Conservation (phyloP, 2,113 vertebrate species). For the Hyaena hyaena region DNA sequence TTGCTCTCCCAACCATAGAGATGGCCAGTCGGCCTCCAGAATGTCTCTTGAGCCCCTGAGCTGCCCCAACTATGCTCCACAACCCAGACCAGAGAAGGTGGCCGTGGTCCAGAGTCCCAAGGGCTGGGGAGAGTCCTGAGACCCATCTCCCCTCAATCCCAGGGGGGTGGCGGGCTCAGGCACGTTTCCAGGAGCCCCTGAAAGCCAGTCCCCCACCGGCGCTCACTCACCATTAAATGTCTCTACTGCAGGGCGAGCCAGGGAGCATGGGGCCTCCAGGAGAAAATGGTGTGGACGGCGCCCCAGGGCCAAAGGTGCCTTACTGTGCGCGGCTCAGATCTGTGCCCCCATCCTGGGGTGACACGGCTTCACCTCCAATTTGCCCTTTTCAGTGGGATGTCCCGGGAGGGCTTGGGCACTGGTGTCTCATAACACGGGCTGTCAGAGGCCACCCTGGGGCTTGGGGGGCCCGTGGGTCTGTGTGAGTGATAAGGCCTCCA, state of each 20-base stretch:
- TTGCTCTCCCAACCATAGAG: not conserved
- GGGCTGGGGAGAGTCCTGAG: not conserved
- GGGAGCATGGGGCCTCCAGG: slow-evolving; percentile 78
- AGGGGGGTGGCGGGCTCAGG: not conserved
- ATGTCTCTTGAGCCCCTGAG: not conserved
- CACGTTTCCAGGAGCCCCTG: fast-evolving
- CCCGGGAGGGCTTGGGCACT: not conserved
- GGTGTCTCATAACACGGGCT: not conserved
- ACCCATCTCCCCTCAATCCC: not conserved
- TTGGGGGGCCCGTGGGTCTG: not conserved
- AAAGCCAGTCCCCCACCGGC: not conserved
- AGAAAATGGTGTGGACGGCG: slow-evolving; percentile 80
- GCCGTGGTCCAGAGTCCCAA: fast-evolving
- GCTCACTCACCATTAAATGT: not conserved
- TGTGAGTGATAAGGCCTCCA: not conserved
- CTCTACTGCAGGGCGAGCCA: slow-evolving; percentile 84
- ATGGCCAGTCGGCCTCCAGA: not conserved
- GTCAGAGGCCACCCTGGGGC: not conserved
- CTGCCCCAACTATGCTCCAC: not conserved
- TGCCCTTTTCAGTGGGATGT: not conserved
- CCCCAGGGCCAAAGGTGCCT: slow-evolving; percentile 83
- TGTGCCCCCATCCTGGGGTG: fast-evolving
- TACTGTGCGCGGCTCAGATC: not conserved
- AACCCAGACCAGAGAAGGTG: not conserved
- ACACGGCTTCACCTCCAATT: not conserved